These are phyloP conservation scores for Cheilosia soror DNA, from an alignment of 2,888 invertebrate genomes.

Conservation along the genomic window DNA sequence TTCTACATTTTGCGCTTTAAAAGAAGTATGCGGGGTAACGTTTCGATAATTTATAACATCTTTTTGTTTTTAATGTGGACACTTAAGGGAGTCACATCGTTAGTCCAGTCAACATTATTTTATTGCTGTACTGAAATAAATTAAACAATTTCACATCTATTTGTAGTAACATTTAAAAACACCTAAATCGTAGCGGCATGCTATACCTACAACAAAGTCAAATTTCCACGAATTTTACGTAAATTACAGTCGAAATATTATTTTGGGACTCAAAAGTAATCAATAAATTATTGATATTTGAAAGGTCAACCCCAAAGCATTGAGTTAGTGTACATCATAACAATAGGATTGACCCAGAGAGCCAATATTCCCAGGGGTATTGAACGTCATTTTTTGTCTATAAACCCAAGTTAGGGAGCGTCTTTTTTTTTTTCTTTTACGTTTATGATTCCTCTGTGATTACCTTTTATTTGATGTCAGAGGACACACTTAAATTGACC, in stretches of 20 bases:
- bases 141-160: neutral
- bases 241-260: constrained; percentile 16
- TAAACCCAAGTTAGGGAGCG: constrained; percentile 17
- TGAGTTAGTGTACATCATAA: constrained; percentile 5
- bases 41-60: neutral
- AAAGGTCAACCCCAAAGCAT: constrained; percentile 32
- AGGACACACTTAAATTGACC: constrained; percentile 27
- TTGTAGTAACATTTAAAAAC: neutral
- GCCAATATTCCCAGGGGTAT: constrained; percentile 32
- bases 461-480: constrained; percentile 35
- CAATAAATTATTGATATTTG: constrained; percentile 62
- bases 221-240: constrained; percentile 27
- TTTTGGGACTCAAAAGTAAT: constrained; percentile 27
- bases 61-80: neutral
- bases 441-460: constrained; percentile 33
- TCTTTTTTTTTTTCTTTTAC: constrained; percentile 1
- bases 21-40: neutral
- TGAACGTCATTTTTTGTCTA: constrained; percentile 23
- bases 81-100: constrained; percentile 1
- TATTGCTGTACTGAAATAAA: constrained; percentile 16
- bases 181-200: constrained; percentile 21
- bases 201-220: constrained; percentile 16
- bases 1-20: neutral
- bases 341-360: constrained; percentile 39
- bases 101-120: constrained; percentile 10